A percentile compares a stretch with the other conserved stretches of the same genome.
Conservation (phyloP, 1,140 invertebrate genomes). For the Cyrtorhinus lividipennis region DNA sequence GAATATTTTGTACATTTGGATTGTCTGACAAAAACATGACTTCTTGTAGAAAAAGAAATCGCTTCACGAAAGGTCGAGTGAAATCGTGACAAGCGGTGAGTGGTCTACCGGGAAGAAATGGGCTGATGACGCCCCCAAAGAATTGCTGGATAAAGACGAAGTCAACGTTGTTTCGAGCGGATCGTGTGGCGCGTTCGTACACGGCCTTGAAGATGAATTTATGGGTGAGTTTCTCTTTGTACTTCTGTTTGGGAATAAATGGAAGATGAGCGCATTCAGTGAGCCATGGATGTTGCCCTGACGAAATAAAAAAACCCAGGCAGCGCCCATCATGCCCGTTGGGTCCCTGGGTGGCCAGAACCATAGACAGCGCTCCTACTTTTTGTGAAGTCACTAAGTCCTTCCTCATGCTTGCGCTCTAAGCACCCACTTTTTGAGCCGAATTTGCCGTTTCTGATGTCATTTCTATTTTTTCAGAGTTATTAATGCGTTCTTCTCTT, state of each 20-base stretch:
- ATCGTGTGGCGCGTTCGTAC: constrained; percentile 94
- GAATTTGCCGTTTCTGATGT: no score
- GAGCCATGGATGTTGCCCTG: no score
- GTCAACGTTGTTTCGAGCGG: constrained; percentile 80
- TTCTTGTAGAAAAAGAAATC: constrained; percentile 40
- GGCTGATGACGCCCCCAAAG: constrained; percentile 75
- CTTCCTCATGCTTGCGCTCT: no score
- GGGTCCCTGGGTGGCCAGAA: no score
- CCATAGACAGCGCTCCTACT: no score
- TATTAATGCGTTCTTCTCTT: no score
- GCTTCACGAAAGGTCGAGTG: constrained; percentile 69
- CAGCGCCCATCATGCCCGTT: no score
- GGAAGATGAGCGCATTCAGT: no score
- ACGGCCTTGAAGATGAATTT: constrained; percentile 97
- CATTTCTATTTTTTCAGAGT: no score
- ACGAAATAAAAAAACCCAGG: no score
- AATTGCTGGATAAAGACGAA: constrained; percentile 56
- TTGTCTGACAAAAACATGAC: background rate
- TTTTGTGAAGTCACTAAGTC: no score
- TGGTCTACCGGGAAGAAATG: constrained; percentile 85
- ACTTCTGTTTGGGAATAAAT: background rate
- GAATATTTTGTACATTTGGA: constrained; percentile 1
- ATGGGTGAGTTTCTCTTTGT: constrained; percentile 41
- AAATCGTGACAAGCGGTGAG: constrained; percentile 65
- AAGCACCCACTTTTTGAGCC: no score